Evolutionary conservation across 2,113 vertebrate genomes (phyloP).

Genomic region (Pionites leucogaster): DNA sequence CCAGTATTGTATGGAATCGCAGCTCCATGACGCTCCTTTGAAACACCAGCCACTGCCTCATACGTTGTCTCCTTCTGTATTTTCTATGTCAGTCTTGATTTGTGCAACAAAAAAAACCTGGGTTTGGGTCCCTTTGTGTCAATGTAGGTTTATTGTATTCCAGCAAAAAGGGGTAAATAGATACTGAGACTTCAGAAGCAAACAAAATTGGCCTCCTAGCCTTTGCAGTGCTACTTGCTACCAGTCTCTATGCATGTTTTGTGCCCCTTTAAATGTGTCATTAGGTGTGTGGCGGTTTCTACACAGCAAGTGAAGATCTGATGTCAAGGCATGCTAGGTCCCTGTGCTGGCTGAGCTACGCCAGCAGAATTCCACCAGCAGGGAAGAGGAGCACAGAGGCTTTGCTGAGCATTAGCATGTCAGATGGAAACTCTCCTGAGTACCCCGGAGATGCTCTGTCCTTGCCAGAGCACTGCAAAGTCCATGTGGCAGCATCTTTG

Average conservation of each 20-base stretch:
- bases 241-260: fast-evolving
- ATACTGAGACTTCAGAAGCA: neutral
- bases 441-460: neutral
- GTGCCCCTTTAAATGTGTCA: fast-evolving
- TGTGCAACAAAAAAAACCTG: neutral
- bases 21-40: neutral
- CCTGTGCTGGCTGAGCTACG: neutral
- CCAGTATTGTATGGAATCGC: neutral
- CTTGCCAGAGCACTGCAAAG: neutral
- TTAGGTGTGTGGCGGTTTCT: fast-evolving
- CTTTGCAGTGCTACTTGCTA: neutral
- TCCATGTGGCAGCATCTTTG: neutral
- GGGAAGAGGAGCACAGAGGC: neutral
- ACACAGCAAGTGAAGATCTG: neutral
- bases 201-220: neutral
- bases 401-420: neutral
- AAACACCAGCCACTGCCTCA: neutral
- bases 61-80: neutral
- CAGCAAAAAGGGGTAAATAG: neutral
- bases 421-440: neutral
- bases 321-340: neutral
- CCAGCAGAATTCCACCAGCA: neutral
- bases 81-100: neutral
- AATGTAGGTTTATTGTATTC: neutral
- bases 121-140: neutral